Base-by-base conservation (phyloP, 30 jellyfish, hydroid and myxozoan genomes). In the Cassiopea xamachana region DNA sequence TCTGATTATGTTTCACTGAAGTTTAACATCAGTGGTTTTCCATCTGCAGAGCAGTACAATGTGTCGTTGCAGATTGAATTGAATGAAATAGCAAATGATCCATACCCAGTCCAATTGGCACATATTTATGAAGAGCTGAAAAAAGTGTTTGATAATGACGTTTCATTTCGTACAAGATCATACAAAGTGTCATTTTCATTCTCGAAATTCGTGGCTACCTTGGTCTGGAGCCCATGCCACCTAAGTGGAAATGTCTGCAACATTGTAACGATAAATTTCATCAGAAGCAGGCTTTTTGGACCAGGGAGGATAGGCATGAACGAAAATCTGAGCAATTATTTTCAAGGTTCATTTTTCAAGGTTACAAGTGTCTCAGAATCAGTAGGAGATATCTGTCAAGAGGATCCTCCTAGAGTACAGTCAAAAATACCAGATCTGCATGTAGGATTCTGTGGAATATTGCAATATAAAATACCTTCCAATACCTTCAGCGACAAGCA, bases 191-290 rank as follows among this genome's bases (percentile, higher is more conserved):
- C 55, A 5, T 55, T 27, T 19, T 72, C 80, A 14, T 94, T 77
- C 0, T 64, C 73, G 15, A 47, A 84, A 1, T 61, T 67, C 10
- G 55, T 60, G 8, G 96, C 96, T 1, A 77, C 55, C 46, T 81
- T 82, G 18, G 91, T 92, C 19, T 88, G 96, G 97, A 95, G 94
- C 19, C 99, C 94, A 1, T 92, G 98, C 80, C 81, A 68, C 76
- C 45, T 87, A 80, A 87, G 80, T 12, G 62, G 1, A 16, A 58
- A 60, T 9, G 16, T 55, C 7, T 95, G 99, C 91, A 89, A 92
- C 68, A 60, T 62, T 6, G 67, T 77, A 48, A n/a, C 86, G 13
- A 77, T 91, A 55, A 76, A 78, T 39, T 16, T 46, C 19, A 60
- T 95, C 59, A 78, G 93, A 48, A 45, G 69, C 48, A 83, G 19